Evolutionary conservation across 2,888 invertebrate species (phyloP).

Genomic region (Exocentrus adspersus): DNA sequence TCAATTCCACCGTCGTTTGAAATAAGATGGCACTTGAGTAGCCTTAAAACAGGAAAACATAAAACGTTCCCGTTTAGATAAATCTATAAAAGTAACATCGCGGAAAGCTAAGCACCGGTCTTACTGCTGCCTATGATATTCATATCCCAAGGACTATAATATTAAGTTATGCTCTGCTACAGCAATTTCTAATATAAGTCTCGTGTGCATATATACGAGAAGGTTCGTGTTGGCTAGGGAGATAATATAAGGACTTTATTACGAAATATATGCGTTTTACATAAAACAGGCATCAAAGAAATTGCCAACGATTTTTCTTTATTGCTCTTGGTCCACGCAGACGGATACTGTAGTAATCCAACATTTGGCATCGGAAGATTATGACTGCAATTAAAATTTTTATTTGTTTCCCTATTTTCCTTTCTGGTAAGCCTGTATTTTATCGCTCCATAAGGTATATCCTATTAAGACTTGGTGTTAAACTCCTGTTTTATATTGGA

Average conservation of each 20-base stretch:
- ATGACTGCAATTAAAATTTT: not conserved
- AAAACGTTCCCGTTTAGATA: slow-evolving; percentile 1
- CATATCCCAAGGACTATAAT: slow-evolving; percentile 36
- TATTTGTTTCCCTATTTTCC: not conserved
- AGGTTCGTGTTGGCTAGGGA: not conserved
- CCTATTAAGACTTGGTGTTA: no score
- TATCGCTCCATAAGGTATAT: no score
- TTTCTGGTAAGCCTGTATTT: no score
- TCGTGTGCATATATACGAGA: not conserved
- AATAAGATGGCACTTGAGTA: not conserved
- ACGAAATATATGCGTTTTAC: slow-evolving; percentile 9
- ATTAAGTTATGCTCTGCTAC: slow-evolving; percentile 37
- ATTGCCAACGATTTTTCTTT: slow-evolving; percentile 13
- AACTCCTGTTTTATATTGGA: no score
- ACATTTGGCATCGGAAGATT: not conserved
- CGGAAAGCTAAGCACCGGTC: not conserved
- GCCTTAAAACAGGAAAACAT: not conserved
- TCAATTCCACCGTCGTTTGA: not conserved
- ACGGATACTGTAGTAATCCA: not conserved
- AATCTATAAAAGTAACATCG: slow-evolving; percentile 6
- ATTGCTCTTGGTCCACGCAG: not conserved
- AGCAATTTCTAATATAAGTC: slow-evolving; percentile 36
- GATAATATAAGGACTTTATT: slow-evolving; percentile 21
- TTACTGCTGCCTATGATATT: slow-evolving; percentile 17
- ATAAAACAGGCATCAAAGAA: slow-evolving; percentile 10